Conservation (phyloP, 1,140 invertebrate species). For the Drosophila pallidifrons region DNA sequence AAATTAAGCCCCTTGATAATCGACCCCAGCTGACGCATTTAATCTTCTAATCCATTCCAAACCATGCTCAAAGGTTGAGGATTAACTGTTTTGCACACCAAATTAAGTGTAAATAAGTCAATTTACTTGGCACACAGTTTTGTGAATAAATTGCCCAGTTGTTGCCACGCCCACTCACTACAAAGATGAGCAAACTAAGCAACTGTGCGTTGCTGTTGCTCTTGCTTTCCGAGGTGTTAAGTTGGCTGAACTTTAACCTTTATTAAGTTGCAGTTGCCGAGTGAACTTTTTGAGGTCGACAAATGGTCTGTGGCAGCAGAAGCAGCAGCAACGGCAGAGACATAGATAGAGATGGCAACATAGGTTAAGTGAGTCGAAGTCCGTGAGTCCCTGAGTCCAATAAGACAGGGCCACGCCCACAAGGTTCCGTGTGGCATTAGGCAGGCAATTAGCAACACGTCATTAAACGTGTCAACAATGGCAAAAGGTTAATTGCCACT, state of each 20-base stretch:
- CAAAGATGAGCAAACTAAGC: not conserved
- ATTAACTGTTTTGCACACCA: conserved; percentile 27
- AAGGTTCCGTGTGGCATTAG: conserved; percentile 43
- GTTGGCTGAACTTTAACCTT: conserved; percentile 65
- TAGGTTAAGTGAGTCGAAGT: conserved; percentile 12
- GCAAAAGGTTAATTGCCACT: conserved; percentile 74
- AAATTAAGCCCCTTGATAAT: conserved; percentile 7
- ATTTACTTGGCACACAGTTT: conserved; percentile 36
- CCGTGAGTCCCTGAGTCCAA: conserved; percentile 34
- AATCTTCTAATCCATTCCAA: conserved; percentile 21
- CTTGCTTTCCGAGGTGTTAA: conserved; percentile 9
- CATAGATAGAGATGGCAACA: not conserved
- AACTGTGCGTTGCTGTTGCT: not conserved
- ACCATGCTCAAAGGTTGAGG: conserved; percentile 13
- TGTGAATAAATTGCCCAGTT: conserved; percentile 34
- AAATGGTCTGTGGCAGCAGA: not conserved
- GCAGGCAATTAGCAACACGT: conserved; percentile 76
- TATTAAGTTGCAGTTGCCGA: conserved; percentile 20
- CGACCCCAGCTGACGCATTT: not conserved
- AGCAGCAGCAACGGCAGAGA: too few species aligned
- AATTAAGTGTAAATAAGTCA: conserved; percentile 54
- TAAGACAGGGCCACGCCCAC: conserved; percentile 41
- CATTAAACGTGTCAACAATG: conserved; percentile 77
- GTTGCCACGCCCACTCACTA: conserved; percentile 29
- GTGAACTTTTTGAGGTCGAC: not conserved